Percentiles rank a stretch among this genome's conserved stretches.
phyloP scores from a whole-genome alignment of 2,113 vertebrate species.

The Clupea harengus region DNA sequence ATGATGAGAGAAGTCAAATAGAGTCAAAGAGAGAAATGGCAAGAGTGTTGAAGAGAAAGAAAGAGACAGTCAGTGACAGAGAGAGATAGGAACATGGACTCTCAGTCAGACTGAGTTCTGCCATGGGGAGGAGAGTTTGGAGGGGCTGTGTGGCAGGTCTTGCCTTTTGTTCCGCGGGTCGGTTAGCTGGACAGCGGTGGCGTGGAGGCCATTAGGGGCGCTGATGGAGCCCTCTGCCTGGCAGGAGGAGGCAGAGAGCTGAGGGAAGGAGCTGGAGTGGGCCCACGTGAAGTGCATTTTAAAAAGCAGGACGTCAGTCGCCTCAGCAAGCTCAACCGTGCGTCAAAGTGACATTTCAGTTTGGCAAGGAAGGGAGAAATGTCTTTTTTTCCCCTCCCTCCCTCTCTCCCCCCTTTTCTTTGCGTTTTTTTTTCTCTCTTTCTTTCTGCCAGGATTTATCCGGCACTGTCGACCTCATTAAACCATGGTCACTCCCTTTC shows the following conservation, averaged over 20 bases:
- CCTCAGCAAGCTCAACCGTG: slow-evolving; percentile 11
- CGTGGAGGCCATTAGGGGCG: slow-evolving; percentile 38
- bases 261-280: slow-evolving; percentile 27
- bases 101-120: slow-evolving; percentile 4
- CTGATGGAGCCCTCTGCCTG: slow-evolving; percentile 35
- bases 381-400: slow-evolving; percentile 14
- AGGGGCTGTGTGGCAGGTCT: slow-evolving; percentile 19
- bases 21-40: background rate
- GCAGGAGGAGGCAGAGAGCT: background rate
- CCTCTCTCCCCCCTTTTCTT: slow-evolving; percentile 19
- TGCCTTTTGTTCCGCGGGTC: background rate
- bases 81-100: background rate
- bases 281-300: slow-evolving; percentile 38
- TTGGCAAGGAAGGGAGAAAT: background rate
- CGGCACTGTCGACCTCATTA: slow-evolving; percentile 8
- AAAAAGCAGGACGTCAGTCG: slow-evolving; percentile 25
- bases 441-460: background rate
- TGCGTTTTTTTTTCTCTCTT: background rate
- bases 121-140: background rate
- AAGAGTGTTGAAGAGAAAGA: background rate
- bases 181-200: background rate
- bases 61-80: background rate
- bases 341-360: slow-evolving; percentile 25
- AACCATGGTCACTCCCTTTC: slow-evolving; percentile 10
- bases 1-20: background rate